These are phyloP conservation scores for Anguilla obscura DNA, from an alignment of 2,797 vertebrate genomes.

Conservation along the genomic window DNA sequence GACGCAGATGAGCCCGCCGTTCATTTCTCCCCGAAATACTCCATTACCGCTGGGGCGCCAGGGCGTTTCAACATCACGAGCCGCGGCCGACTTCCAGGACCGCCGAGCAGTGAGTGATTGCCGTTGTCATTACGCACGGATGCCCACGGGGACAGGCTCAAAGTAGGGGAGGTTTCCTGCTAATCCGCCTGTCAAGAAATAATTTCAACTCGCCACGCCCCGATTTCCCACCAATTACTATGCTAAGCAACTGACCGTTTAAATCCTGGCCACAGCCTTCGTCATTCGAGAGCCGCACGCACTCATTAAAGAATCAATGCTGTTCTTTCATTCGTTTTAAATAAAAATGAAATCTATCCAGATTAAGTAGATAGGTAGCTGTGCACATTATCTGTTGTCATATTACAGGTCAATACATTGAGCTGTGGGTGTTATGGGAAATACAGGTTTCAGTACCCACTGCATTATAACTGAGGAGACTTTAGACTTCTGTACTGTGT, in stretches of 20 bases:
- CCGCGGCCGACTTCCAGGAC: slow-evolving; percentile 18
- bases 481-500: background rate
- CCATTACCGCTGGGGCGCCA: slow-evolving; percentile 19
- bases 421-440: background rate
- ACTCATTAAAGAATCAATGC: background rate
- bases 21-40: slow-evolving; percentile 17
- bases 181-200: background rate
- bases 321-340: background rate
- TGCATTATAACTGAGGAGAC: background rate
- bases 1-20: background rate
- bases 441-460: background rate
- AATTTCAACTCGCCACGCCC: background rate
- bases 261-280: background rate
- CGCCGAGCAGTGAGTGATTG: slow-evolving; percentile 3
- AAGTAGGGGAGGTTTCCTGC: slow-evolving; percentile 1
- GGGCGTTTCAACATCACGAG: slow-evolving; percentile 17
- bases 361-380: background rate
- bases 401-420: background rate
- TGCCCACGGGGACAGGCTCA: background rate
- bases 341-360: background rate
- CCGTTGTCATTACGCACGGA: slow-evolving; percentile 31
- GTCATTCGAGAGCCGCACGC: background rate
- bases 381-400: background rate
- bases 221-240: background rate
- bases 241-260: background rate